A percentile compares a stretch with the other conserved stretches of the same genome.
These are phyloP conservation scores for Caloenas nicobarica DNA, from an alignment of 2,113 vertebrate genomes.

Conservation along the genomic window DNA sequence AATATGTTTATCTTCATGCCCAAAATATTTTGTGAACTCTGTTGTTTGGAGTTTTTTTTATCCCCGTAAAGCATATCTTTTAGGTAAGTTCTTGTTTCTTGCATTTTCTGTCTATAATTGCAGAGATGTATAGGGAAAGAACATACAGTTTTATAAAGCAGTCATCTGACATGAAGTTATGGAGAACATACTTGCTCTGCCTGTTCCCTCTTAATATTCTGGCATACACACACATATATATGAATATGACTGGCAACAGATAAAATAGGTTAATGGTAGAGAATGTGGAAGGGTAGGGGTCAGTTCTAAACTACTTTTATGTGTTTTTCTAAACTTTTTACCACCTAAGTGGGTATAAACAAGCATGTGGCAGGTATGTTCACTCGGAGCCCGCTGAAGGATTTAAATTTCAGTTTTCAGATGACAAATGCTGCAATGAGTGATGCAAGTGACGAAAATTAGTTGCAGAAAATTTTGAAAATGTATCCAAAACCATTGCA, in stretches of 20 bases:
- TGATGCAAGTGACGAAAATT: slow-evolving; percentile 22
- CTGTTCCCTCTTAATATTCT: slow-evolving; percentile 1
- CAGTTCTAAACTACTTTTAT: neutral
- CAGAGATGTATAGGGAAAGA: neutral
- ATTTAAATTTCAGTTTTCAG: slow-evolving; percentile 11
- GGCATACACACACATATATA: neutral
- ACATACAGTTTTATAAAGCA: neutral
- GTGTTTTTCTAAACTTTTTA: neutral
- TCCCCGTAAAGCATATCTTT: neutral
- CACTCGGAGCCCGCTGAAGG: neutral
- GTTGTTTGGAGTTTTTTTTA: neutral
- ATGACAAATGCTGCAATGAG: slow-evolving; percentile 24
- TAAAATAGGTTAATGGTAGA: neutral
- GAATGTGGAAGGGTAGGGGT: neutral
- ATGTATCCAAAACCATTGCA: neutral
- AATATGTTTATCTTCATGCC: neutral
- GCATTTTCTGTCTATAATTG: neutral
- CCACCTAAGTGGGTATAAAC: neutral
- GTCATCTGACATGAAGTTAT: neutral
- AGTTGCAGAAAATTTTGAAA: slow-evolving; percentile 36
- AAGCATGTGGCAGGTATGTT: neutral
- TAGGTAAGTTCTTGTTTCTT: neutral
- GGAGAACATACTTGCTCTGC: neutral
- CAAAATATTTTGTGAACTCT: neutral
- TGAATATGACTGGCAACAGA: neutral